Evolutionary conservation across 2,113 vertebrate species (phyloP).

Genomic region (Entelurus aequoreus): DNA sequence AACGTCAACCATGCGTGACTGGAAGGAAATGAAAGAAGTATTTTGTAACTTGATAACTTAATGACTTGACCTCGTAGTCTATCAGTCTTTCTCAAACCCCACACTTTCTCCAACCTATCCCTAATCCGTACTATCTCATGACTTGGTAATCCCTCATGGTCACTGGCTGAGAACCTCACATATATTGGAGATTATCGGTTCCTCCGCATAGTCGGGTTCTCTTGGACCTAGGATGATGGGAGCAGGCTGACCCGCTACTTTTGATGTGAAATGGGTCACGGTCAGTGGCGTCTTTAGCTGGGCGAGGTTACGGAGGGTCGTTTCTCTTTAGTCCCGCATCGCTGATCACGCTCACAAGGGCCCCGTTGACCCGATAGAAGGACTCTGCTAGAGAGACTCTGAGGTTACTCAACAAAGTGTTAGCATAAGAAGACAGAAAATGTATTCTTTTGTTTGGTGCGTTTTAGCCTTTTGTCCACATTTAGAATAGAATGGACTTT

Average conservation of each 20-base stretch:
- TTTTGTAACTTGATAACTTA: conserved; percentile 52
- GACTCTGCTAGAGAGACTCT: neutral
- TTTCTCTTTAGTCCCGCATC: conserved; percentile 40
- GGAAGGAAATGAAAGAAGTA: conserved; percentile 31
- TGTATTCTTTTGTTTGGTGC: neutral
- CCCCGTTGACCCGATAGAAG: conserved; percentile 23
- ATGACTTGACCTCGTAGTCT: conserved; percentile 36
- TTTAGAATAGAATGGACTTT: too few species aligned
- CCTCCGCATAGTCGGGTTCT: conserved; percentile 21
- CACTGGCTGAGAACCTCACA: conserved; percentile 26
- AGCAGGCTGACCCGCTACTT: conserved; percentile 48
- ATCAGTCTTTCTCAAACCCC: neutral
- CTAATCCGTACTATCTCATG: conserved; percentile 60
- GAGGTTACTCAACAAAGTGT: conserved; percentile 4
- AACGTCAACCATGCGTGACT: conserved; percentile 24
- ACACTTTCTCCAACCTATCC: conserved; percentile 3
- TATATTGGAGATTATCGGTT: conserved; percentile 34
- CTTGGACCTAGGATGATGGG: conserved; percentile 2
- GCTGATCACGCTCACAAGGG: conserved; percentile 31
- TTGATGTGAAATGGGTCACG: conserved; percentile 42
- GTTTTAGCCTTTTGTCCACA: too few species aligned
- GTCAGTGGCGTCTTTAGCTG: conserved; percentile 30
- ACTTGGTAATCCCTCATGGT: conserved; percentile 46
- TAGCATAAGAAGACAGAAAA: neutral
- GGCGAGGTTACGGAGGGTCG: conserved; percentile 20